Conservation (phyloP, 2,797 vertebrate species). For the Malacoctenus gilli region DNA sequence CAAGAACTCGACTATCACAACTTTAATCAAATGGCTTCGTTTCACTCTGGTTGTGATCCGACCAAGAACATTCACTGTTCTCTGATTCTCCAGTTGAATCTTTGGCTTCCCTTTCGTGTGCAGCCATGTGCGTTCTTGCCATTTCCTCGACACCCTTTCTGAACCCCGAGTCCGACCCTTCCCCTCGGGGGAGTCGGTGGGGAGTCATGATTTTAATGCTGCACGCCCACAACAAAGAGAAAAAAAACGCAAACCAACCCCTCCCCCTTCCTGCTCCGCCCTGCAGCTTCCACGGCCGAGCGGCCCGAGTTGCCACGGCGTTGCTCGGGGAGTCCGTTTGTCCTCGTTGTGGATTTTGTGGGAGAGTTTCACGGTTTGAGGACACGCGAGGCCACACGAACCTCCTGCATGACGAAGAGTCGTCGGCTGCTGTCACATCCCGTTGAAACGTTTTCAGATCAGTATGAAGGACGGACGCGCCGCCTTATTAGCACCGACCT, state of each 20-base stretch:
- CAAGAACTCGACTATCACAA: no score
- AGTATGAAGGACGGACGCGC: conserved; percentile 8
- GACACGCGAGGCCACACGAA: no score
- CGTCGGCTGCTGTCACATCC: conserved; percentile 21
- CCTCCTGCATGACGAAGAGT: no score
- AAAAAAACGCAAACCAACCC: conserved; percentile 45
- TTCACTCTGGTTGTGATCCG: no score
- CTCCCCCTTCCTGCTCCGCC: conserved; percentile 52
- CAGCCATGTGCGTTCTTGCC: conserved; percentile 18
- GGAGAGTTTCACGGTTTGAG: no score
- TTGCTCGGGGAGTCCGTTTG: conserved; percentile 33
- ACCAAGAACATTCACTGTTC: no score
- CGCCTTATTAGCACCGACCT: conserved; percentile 30
- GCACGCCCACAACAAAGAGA: conserved; percentile 60
- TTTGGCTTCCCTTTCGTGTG: no score
- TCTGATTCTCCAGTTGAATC: no score
- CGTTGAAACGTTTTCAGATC: conserved; percentile 22
- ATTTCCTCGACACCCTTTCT: conserved; percentile 38
- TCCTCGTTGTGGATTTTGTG: no score
- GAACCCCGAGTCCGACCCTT: conserved; percentile 31
- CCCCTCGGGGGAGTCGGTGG: conserved; percentile 49
- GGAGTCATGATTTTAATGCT: conserved; percentile 44
- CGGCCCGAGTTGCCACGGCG: conserved; percentile 47
- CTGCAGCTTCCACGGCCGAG: conserved; percentile 21
- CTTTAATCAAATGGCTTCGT: no score